These are phyloP conservation scores for Notocelia uddmanniana DNA, from an alignment of 2,888 invertebrate species.

Conservation along the genomic window DNA sequence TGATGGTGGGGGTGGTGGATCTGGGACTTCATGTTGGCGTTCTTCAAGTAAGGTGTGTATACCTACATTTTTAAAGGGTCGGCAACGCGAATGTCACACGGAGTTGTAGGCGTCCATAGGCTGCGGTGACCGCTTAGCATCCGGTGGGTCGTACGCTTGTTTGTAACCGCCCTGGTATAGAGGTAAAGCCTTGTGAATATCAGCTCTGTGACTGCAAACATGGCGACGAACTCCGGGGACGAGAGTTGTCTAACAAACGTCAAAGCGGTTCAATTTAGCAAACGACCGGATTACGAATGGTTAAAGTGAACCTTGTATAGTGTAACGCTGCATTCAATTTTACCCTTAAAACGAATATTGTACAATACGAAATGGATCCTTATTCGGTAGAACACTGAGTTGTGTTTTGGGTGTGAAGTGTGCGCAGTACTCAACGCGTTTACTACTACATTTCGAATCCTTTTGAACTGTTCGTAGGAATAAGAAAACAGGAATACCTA, in stretches of 20 bases:
- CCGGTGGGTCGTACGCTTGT: too few relatives aligned
- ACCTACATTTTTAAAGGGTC: too few relatives aligned
- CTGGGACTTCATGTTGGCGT: too few relatives aligned
- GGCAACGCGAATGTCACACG: too few relatives aligned
- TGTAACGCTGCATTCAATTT: background rate
- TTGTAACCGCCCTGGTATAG: too few relatives aligned
- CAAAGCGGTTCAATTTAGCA: conserved; percentile 11
- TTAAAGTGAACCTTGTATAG: background rate
- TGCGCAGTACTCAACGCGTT: background rate
- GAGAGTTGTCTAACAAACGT: conserved; percentile 14
- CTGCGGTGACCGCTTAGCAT: too few relatives aligned
- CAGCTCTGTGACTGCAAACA: background rate
- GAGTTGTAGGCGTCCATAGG: too few relatives aligned
- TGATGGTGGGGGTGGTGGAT: too few relatives aligned
- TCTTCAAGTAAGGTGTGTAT: too few relatives aligned
- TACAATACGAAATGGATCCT: background rate
- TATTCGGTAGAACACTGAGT: background rate
- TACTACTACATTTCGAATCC: background rate
- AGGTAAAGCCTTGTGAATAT: too few relatives aligned
- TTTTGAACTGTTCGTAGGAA: background rate
- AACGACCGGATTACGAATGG: conserved; percentile 13
- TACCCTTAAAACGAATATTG: too few relatives aligned
- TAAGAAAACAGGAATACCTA: background rate
- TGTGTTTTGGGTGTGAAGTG: background rate
- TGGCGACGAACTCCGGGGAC: background rate